Evolutionary conservation across 1,140 invertebrate species (phyloP).

Genomic region (Drosophila insularis): DNA sequence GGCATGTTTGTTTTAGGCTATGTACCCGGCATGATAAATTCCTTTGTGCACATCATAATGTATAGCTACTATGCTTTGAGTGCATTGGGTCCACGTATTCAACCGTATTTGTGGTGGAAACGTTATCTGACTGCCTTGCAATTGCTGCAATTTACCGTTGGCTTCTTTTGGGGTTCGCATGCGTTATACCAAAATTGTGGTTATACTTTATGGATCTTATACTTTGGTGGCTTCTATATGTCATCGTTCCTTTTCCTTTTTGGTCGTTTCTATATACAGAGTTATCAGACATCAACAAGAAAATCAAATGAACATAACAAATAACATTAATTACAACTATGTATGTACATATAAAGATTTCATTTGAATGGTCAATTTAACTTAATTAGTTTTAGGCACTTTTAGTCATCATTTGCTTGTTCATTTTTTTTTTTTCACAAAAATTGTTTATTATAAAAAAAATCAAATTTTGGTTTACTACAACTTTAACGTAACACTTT

Average conservation of each 20-base stretch:
- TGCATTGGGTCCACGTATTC: conserved; percentile 90
- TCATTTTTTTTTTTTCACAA: not conserved
- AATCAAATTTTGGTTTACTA: conserved; percentile 60
- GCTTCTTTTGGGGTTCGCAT: conserved; percentile 54
- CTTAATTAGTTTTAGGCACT: too few species aligned
- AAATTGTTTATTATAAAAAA: conserved; percentile 17
- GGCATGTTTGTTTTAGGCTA: conserved; percentile 86
- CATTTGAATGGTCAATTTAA: too few species aligned
- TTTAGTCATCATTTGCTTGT: not conserved
- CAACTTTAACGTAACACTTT: conserved; percentile 86
- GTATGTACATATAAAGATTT: not conserved
- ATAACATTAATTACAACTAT: not conserved
- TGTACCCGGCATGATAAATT: conserved; percentile 94
- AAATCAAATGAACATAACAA: not conserved
- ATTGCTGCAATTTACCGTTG: conserved; percentile 77
- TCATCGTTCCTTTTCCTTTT: conserved; percentile 62
- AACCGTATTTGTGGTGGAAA: conserved; percentile 96
- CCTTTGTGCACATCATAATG: conserved; percentile 95
- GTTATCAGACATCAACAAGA: conserved; percentile 22
- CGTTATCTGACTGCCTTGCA: conserved; percentile 95
- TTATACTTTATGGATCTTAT: conserved; percentile 42
- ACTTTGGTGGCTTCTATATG: conserved; percentile 55
- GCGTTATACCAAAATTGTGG: conserved; percentile 47
- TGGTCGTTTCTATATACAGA: conserved; percentile 62
- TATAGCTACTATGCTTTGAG: conserved; percentile 95